Conservation (phyloP, 2,888 invertebrate species). For the Stenodema calcarata region DNA sequence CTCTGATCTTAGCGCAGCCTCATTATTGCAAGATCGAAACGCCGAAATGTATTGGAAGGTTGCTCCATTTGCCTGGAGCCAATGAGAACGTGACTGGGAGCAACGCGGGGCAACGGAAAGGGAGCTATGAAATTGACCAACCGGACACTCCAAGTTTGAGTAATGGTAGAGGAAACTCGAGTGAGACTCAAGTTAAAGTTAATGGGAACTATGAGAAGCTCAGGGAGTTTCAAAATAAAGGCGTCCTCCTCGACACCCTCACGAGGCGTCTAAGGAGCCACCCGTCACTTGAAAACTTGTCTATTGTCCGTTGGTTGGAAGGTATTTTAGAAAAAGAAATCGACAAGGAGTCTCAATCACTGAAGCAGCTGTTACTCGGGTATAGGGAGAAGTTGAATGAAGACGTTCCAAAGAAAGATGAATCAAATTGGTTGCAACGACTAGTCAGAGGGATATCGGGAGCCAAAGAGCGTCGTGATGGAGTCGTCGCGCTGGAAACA, state of each 20-base stretch:
- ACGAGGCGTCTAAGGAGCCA: not conserved
- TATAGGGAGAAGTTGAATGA: not conserved
- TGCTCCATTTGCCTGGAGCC: not conserved
- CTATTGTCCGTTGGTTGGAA: not conserved
- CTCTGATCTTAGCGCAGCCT: not conserved
- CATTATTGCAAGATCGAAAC: not conserved
- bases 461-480: not conserved
- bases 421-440: not conserved
- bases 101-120: not conserved
- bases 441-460: not conserved
- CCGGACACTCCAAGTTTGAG: not conserved
- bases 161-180: not conserved
- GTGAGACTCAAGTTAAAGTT: not conserved
- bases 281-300: not conserved
- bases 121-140: not conserved
- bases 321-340: constrained; percentile 6
- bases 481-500: not conserved
- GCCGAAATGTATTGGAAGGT: not conserved
- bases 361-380: not conserved
- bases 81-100: not conserved
- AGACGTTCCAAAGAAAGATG: not conserved
- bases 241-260: not conserved
- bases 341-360: not conserved
- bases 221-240: not conserved
- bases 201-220: not conserved